Conservation (phyloP, 2,888 invertebrate species). For the Xanthia icteritia region DNA sequence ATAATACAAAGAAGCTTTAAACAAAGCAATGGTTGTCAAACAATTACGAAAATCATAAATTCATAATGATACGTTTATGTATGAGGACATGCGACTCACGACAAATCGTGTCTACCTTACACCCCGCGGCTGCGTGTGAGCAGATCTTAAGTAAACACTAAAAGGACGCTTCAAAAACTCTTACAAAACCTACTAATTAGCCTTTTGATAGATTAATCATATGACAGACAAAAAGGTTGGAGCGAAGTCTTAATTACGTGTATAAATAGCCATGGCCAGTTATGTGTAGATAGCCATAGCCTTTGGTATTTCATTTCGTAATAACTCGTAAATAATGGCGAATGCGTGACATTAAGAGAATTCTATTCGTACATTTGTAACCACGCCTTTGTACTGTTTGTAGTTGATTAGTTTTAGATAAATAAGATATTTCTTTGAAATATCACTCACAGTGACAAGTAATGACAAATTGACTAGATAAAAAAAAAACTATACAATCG, state of each 20-base stretch:
- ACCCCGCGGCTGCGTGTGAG: slow-evolving; percentile 38
- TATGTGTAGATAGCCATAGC: slow-evolving; percentile 35
- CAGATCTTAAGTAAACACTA: slow-evolving; percentile 37
- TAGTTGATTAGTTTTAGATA: slow-evolving; percentile 52
- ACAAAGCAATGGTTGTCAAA: slow-evolving; percentile 32
- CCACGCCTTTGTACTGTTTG: slow-evolving; percentile 51
- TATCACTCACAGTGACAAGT: slow-evolving; percentile 12
- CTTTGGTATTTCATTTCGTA: slow-evolving; percentile 49
- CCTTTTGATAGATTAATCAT: slow-evolving; percentile 45
- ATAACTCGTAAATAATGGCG: slow-evolving; percentile 42
- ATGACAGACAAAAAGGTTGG: slow-evolving; percentile 40
- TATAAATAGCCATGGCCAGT: slow-evolving; percentile 38
- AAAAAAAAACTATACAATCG: not conserved
- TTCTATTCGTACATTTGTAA: slow-evolving; percentile 26
- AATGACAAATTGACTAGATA: not conserved
- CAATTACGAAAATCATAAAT: slow-evolving; percentile 53
- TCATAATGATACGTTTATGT: slow-evolving; percentile 36
- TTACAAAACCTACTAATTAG: slow-evolving; percentile 52
- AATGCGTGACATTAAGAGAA: slow-evolving; percentile 50
- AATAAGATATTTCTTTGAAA: slow-evolving; percentile 34
- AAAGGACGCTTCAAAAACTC: slow-evolving; percentile 34
- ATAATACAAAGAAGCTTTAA: slow-evolving; percentile 23
- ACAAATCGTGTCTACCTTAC: slow-evolving; percentile 45
- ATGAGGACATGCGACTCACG: slow-evolving; percentile 55
- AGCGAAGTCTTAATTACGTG: slow-evolving; percentile 50